Percentiles rank a stretch among this genome's conserved stretches.
phyloP scores from a whole-genome alignment of 64 coral and sea anemone genomes.

The Stichodactyla helianthus region DNA sequence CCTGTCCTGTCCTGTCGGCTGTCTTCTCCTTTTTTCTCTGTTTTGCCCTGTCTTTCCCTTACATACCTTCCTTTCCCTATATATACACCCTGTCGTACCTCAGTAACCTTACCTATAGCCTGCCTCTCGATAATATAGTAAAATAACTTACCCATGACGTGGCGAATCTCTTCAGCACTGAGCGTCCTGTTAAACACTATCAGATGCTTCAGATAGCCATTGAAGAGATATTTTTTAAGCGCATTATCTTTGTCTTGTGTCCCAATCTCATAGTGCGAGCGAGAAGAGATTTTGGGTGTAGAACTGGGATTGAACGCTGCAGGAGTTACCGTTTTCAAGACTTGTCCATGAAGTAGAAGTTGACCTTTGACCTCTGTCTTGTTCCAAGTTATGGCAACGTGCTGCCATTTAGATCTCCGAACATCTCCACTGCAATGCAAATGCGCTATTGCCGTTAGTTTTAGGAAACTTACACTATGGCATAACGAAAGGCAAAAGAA shows the following conservation, averaged over 20 bases:
- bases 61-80: too few species aligned
- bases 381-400: background rate
- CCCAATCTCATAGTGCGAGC: background rate
- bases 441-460: background rate
- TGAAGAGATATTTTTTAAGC: background rate
- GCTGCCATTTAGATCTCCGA: background rate
- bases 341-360: background rate
- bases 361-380: background rate
- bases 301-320: background rate
- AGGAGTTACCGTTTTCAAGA: background rate
- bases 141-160: slow-evolving; percentile 1
- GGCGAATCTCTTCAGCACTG: background rate
- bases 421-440: background rate
- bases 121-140: too few species aligned
- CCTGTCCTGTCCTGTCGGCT: too few species aligned
- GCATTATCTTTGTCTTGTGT: background rate
- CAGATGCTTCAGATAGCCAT: background rate
- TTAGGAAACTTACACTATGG: too few species aligned
- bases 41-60: too few species aligned
- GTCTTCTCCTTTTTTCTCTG: too few species aligned
- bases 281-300: background rate
- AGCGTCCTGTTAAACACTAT: slow-evolving; percentile 1
- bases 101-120: too few species aligned
- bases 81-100: too few species aligned
- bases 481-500: too few species aligned